phyloP scores from a whole-genome alignment of 2,888 invertebrate species.

The Peribatodes rhomboidaria region DNA sequence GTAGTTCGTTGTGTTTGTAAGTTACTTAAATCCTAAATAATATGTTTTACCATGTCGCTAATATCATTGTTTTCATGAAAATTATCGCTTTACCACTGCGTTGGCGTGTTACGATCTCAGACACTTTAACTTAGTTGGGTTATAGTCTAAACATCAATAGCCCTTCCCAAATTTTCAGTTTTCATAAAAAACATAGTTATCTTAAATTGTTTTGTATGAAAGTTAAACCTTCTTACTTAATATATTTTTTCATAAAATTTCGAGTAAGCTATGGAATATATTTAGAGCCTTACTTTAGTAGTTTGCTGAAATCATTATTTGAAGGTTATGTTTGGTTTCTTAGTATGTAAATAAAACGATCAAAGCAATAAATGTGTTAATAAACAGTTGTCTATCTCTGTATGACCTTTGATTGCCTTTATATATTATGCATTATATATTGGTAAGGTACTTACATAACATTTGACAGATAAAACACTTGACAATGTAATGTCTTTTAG shows the following conservation, averaged over 20 bases:
- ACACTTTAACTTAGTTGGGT: constrained; percentile 53
- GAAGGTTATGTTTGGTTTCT: constrained; percentile 49
- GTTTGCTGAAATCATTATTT: neutral
- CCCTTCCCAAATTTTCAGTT: constrained; percentile 40
- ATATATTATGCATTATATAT: neutral
- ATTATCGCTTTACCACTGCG: neutral
- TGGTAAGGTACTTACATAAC: too few species aligned
- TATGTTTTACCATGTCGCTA: neutral
- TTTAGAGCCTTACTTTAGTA: neutral
- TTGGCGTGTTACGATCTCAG: neutral
- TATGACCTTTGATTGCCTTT: constrained; percentile 18
- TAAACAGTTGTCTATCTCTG: neutral
- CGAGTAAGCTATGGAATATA: neutral
- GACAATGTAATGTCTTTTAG: too few species aligned
- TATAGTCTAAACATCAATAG: constrained; percentile 69
- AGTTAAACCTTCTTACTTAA: neutral
- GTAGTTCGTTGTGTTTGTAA: neutral
- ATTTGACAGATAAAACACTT: too few species aligned
- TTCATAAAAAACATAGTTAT: neutral
- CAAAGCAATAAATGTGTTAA: neutral
- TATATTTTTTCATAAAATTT: too few species aligned
- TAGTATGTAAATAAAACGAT: constrained; percentile 3
- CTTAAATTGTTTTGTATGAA: neutral
- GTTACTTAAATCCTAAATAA: neutral
- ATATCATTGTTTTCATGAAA: neutral